Evolutionary conservation across 2,797 vertebrate genomes (phyloP).

Genomic region (Enteromius radiatus): DNA sequence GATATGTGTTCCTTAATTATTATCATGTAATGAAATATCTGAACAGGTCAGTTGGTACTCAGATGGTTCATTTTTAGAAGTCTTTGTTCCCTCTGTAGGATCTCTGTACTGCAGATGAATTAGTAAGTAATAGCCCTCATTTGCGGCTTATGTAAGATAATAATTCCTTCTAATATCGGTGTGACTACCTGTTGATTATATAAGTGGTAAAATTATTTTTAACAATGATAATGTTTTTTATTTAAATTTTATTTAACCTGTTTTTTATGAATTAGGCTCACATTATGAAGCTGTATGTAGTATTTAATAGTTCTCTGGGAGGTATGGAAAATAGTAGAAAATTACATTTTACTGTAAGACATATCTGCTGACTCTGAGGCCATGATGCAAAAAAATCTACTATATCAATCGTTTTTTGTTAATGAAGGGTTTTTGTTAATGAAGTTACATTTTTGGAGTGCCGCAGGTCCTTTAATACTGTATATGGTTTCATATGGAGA

Average conservation of each 20-base stretch:
- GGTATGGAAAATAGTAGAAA: neutral
- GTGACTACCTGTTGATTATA: too few relatives aligned
- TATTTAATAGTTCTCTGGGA: too few relatives aligned
- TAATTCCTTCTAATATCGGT: too few relatives aligned
- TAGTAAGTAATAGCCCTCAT: too few relatives aligned
- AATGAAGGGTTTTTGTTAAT: neutral
- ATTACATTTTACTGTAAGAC: neutral
- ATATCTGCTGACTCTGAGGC: neutral
- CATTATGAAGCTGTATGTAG: too few relatives aligned
- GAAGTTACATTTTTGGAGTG: neutral
- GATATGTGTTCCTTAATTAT: conserved; percentile 71
- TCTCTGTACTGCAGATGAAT: conserved; percentile 83
- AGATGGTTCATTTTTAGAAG: neutral
- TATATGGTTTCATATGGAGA: neutral
- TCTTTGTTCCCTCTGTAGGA: neutral
- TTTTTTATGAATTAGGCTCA: too few relatives aligned
- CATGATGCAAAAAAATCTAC: neutral
- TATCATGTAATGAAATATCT: neutral
- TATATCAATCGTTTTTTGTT: neutral
- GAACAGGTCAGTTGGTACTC: neutral
- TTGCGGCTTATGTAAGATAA: too few relatives aligned
- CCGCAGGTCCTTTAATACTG: neutral
- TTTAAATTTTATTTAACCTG: too few relatives aligned
- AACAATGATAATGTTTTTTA: too few relatives aligned
- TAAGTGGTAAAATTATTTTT: too few relatives aligned